Evolutionary conservation across 2,797 vertebrate genomes (phyloP), one percentile per base, ranked within the genome.

Genomic region (Argya squamiceps): DNA sequence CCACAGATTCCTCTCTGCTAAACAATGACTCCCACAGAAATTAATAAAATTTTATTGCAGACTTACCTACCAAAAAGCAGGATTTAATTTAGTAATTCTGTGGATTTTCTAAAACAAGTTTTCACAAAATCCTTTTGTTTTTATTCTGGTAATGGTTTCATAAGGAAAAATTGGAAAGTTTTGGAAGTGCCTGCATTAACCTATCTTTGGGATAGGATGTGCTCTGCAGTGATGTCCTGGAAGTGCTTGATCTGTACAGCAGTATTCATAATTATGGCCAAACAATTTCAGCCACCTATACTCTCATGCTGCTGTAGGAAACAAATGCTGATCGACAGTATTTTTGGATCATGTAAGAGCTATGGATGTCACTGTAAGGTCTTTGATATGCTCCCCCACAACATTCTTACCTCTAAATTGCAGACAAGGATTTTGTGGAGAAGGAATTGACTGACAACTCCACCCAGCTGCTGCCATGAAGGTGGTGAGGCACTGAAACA

Each of bases 381-480:
- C 15, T 46, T 76, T 55, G 12, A 15, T 30, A 56, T 3, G 2
- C 8, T 44, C 3, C 2, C 2, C 10, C 8, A 7, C 3, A 50
- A 46, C 3, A 18, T 46, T 75, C 16, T 70, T 65, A 26, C 2
- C 11, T 55, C 37, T 65, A 20, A 53, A 30, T 30, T 62, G 27
- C 22, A 71, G 52, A 55, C 3, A 30, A 3, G 15, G 9, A 30
- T 32, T 83, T 74, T n/a, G 30, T 62, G 32, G 37, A 60, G n/a
- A 65, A 70, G 11, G 17, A 84, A 44, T 16, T 60, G 32, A 16
- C 39, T 76, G 23, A 21, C 19, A 37, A 6, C 14, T 58, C 10
- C 5, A 16, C 24, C 11, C 0, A 0, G 19, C 12, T 17, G 4
- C 29, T 39, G 21, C 1, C 2, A 11, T 43, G 17, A 29, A 13